Percentiles rank a stretch among this genome's conserved stretches.
These are phyloP conservation scores for Temnothorax curvispinosus DNA, from an alignment of 1,140 invertebrate genomes.

Conservation along the genomic window DNA sequence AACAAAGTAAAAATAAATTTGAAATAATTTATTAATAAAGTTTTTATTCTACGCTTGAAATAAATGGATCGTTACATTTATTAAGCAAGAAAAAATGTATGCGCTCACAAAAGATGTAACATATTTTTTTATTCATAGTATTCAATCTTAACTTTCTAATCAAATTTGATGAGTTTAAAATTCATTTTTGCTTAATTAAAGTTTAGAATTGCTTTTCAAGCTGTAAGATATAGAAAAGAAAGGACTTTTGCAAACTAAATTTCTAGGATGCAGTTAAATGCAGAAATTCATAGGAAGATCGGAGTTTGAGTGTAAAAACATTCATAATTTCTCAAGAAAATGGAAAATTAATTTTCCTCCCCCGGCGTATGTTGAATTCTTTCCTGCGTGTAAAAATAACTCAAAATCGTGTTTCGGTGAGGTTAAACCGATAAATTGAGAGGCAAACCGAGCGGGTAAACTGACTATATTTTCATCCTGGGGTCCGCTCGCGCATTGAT, in stretches of 20 bases:
- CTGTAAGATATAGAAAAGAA: background rate
- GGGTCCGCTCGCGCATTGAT: background rate
- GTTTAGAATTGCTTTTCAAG: background rate
- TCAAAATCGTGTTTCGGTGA: slow-evolving; percentile 15
- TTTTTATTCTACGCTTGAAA: background rate
- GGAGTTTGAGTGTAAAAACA: background rate
- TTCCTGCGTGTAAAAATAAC: slow-evolving; percentile 15
- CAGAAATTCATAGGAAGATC: background rate
- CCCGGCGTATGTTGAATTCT: background rate
- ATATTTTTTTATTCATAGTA: too few relatives aligned
- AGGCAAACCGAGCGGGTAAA: background rate
- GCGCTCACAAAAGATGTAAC: background rate
- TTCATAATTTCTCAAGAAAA: background rate
- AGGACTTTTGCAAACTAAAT: background rate
- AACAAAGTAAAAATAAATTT: background rate
- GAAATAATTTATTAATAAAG: background rate
- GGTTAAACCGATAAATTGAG: background rate
- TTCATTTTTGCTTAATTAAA: slow-evolving; percentile 6
- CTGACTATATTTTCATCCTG: background rate
- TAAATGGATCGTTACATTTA: background rate
- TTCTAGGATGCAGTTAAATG: background rate
- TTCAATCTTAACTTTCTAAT: background rate
- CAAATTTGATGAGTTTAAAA: background rate
- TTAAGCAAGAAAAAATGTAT: background rate
- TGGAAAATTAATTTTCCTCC: background rate